Base-by-base conservation (phyloP, 2,113 vertebrate species). In the Acrocephalus arundinaceus region DNA sequence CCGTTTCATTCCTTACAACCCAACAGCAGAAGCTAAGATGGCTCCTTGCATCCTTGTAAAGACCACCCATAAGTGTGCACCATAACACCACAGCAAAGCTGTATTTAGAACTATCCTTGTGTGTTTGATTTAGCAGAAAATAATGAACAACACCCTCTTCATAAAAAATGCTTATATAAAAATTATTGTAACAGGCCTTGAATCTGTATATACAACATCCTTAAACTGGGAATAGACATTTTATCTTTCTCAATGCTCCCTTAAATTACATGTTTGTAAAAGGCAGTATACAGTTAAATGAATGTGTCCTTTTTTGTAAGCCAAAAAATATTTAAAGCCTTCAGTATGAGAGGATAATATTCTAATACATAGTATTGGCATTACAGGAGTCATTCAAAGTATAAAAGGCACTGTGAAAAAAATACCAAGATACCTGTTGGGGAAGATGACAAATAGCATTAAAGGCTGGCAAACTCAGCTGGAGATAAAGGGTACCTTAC, bases 401-500 rank as follows among this genome's bases (percentile, higher is more conserved):
- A 67, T 20, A 89, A 87, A 87, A 76, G 73, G 24, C 45, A 67
- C 11, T 0, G 4, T 41, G 43, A 33, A 55, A 82, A 93, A 86
- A 92, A 21, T 2, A 94, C 13, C 73, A 66, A 85, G 77, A 52
- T 55, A 89, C 6, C 37, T 89, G 45, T 91, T 91, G n/a, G 33
- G 33, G 54, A 92, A 68, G 73, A 85, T 82, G 89, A 90, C 88
- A 97, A 96, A 95, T 51, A 90, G 77, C 45, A 95, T 65, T 91
- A 79, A 94, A 96, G 52, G 65, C 77, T 82, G 66, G 89, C 70
- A 89, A 77, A 93, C 93, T 65, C 96, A 94, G 77, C 93, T 94
- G 94, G 96, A 95, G 76, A 89, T 57, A 89, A 95, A 95, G 89
- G 87, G 62, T 87, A 91, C 23, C 73, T 80, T 57, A 92, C 49